These are phyloP conservation scores for Melanotus villosus DNA, from an alignment of 2,888 invertebrate species.

Conservation along the genomic window DNA sequence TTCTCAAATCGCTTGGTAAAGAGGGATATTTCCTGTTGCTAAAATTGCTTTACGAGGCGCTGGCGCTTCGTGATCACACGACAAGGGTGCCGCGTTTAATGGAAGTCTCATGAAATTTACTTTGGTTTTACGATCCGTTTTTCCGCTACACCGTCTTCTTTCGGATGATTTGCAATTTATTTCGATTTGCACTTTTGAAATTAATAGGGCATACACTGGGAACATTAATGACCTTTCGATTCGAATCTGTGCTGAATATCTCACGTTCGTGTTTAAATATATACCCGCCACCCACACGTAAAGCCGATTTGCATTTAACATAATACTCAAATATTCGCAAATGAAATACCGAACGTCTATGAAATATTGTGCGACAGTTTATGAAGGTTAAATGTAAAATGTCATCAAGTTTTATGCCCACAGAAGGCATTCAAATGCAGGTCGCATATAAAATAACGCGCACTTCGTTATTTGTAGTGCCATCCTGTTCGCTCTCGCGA, in stretches of 20 bases:
- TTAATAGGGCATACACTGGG: constrained; percentile 4
- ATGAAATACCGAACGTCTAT: constrained; percentile 19
- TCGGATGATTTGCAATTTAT: constrained; percentile 16
- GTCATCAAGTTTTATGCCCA: constrained; percentile 31
- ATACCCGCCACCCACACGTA: background rate
- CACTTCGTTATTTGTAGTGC: constrained; percentile 62
- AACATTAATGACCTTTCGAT: constrained; percentile 4
- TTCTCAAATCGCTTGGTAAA: constrained; percentile 8
- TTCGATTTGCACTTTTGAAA: constrained; percentile 23
- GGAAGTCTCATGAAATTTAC: constrained; percentile 20
- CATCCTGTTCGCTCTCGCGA: constrained; percentile 57
- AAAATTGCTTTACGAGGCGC: constrained; percentile 15
- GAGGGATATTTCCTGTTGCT: constrained; percentile 19
- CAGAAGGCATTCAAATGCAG: constrained; percentile 54
- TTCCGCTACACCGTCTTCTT: constrained; percentile 12
- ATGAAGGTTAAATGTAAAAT: constrained; percentile 28
- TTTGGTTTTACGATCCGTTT: constrained; percentile 17
- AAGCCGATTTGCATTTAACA: constrained; percentile 15
- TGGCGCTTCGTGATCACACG: constrained; percentile 11
- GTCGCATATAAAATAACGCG: constrained; percentile 57
- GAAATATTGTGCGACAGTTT: constrained; percentile 27
- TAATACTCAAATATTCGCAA: constrained; percentile 14
- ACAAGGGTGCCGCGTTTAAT: constrained; percentile 6
- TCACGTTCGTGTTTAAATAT: constrained; percentile 2
- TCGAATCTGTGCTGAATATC: background rate